Evolutionary conservation across 2,888 invertebrate genomes (phyloP).

Genomic region (Troilus luridus): DNA sequence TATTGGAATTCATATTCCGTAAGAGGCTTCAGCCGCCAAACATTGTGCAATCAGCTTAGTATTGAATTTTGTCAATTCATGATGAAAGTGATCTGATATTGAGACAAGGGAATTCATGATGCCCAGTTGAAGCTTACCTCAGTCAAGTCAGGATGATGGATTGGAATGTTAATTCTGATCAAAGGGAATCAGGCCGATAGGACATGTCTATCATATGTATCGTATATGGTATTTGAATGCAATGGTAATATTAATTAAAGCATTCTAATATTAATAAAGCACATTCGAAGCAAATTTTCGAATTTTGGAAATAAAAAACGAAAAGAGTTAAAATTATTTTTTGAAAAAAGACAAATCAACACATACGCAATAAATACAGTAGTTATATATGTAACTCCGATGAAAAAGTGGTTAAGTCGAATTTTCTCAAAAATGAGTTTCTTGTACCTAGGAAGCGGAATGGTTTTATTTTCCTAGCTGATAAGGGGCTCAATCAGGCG

Average conservation of each 20-base stretch:
- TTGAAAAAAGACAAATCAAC: too few species aligned
- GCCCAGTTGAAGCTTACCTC: neutral
- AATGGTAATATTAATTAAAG: neutral
- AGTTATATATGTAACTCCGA: too few species aligned
- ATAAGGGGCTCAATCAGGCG: too few species aligned
- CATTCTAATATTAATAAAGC: too few species aligned
- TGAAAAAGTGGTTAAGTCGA: too few species aligned
- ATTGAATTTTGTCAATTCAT: slow-evolving; percentile 17
- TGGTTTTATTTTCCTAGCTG: too few species aligned
- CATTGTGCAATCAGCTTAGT: neutral
- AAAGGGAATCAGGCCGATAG: neutral
- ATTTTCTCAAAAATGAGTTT: too few species aligned
- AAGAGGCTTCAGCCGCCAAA: neutral
- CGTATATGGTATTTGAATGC: neutral
- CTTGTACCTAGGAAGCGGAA: too few species aligned
- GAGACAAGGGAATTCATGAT: neutral
- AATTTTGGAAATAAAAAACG: too few species aligned
- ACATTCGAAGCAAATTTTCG: too few species aligned
- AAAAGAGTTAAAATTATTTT: too few species aligned
- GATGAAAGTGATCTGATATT: neutral
- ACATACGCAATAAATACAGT: too few species aligned
- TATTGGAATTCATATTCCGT: neutral
- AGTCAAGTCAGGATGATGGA: slow-evolving; percentile 1
- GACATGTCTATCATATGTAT: neutral
- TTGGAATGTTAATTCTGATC: neutral